Percentiles rank a stretch among this genome's conserved stretches.
Evolutionary conservation across 1,140 invertebrate genomes (phyloP).

Genomic region (Triops longicaudatus): DNA sequence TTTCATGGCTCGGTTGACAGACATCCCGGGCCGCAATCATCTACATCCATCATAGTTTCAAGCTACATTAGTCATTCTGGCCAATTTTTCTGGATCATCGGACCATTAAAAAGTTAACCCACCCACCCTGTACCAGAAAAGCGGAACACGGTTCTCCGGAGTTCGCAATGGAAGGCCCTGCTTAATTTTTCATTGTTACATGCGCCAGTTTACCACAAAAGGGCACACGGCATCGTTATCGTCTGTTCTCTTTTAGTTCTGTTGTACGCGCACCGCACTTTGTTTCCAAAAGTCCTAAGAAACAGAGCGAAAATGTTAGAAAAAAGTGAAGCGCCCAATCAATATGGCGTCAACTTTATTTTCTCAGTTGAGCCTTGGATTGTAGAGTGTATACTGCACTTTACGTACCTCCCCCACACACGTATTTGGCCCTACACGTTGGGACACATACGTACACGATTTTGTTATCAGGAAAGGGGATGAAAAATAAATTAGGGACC

Average conservation of each 20-base stretch:
- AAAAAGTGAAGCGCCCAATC: not conserved
- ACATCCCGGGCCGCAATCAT: conserved; percentile 1
- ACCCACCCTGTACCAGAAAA: not conserved
- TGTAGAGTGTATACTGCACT: too few species aligned
- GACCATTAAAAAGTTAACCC: not conserved
- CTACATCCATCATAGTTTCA: conserved; percentile 2
- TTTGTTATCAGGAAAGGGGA: not conserved
- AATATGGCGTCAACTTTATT: conserved; percentile 1
- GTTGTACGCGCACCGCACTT: not conserved
- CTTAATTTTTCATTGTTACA: conserved; percentile 4
- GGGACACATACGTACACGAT: too few species aligned
- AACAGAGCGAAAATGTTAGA: not conserved
- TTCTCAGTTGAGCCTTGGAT: not conserved
- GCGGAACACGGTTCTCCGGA: not conserved
- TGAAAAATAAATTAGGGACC: not conserved
- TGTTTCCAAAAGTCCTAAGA: not conserved
- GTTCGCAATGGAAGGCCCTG: not conserved
- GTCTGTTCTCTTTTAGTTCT: not conserved
- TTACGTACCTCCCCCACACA: too few species aligned
- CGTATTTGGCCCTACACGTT: too few species aligned
- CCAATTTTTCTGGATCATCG: conserved; percentile 1
- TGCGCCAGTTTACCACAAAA: not conserved
- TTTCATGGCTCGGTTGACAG: conserved; percentile 5
- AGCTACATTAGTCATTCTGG: conserved; percentile 13
- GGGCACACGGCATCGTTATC: conserved; percentile 1